Conservation (phyloP, 2,113 vertebrate species). For the Bucco capensis region DNA sequence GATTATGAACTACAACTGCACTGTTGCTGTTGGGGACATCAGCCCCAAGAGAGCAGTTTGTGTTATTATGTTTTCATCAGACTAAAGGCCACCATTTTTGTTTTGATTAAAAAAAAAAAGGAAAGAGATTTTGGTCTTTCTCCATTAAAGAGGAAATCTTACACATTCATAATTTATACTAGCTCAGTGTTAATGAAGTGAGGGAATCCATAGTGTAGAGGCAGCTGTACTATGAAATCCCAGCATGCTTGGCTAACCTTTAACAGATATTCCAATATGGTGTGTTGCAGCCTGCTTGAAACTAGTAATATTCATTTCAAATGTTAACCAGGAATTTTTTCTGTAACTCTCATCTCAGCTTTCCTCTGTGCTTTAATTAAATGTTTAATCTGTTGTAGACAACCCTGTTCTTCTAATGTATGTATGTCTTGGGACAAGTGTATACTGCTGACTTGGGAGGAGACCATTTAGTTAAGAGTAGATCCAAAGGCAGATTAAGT, state of each 20-base stretch:
- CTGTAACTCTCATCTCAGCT: neutral
- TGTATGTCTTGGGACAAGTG: neutral
- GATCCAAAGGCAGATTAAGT: neutral
- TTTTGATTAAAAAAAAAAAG: neutral
- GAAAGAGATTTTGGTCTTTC: neutral
- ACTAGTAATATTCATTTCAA: neutral
- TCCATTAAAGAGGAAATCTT: neutral
- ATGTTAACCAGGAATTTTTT: neutral
- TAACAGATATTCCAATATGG: neutral
- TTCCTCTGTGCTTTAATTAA: constrained; percentile 17
- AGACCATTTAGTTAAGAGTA: neutral
- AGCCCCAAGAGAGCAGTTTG: neutral
- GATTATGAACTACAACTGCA: neutral
- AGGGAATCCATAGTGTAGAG: neutral
- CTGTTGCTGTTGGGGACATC: neutral
- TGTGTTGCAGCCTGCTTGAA: neutral
- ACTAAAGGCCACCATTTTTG: neutral
- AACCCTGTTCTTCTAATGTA: neutral
- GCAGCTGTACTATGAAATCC: neutral
- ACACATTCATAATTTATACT: neutral
- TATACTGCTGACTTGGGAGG: neutral
- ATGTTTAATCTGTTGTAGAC: neutral
- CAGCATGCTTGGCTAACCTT: neutral
- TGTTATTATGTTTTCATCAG: neutral
- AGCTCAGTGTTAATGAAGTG: neutral